Conservation (phyloP, 2,113 vertebrate species). For the Pogona vitticeps region DNA sequence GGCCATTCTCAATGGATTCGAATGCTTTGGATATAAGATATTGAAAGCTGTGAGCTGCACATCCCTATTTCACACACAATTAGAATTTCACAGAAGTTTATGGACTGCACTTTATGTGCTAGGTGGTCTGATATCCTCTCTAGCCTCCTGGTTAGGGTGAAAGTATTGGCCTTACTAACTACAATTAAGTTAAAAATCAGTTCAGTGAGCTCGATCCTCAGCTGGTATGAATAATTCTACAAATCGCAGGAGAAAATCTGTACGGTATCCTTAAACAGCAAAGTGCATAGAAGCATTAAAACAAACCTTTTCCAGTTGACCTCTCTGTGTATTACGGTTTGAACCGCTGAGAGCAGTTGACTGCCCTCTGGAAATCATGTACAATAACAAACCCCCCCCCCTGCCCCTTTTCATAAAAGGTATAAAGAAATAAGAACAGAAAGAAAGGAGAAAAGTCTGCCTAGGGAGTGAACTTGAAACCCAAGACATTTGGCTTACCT, state of each 20-base stretch:
- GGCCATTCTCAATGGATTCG: not conserved
- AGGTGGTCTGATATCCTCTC: not conserved
- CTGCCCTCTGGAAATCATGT: not conserved
- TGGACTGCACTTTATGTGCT: not conserved
- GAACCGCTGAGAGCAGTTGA: not conserved
- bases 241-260: not conserved
- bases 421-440: conserved; percentile 22
- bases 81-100: not conserved
- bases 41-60: not conserved
- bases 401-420: not conserved
- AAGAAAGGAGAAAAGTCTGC: not conserved
- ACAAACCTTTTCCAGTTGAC: conserved; percentile 16
- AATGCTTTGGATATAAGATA: not conserved
- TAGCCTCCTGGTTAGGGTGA: not conserved
- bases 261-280: not conserved
- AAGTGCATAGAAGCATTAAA: not conserved
- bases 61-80: not conserved
- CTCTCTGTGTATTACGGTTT: not conserved
- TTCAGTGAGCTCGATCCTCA: not conserved
- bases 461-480: not conserved
- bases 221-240: not conserved
- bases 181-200: not conserved
- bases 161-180: not conserved
- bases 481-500: not conserved
- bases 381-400: not conserved